Evolutionary conservation across 2,113 vertebrate species (phyloP).

Genomic region (Rhagologus leucostigma): DNA sequence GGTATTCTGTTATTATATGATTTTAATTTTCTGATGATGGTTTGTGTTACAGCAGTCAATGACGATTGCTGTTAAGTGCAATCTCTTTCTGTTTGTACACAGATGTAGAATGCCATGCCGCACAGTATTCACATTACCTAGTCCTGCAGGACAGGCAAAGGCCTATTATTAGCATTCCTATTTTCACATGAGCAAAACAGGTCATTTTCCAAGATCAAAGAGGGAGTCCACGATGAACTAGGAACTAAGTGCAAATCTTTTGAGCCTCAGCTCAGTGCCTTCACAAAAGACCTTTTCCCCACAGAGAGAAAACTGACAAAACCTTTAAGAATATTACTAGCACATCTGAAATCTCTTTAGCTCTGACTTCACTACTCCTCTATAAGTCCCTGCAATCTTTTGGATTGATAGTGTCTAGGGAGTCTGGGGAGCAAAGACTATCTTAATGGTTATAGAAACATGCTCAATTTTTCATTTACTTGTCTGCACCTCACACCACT

Average conservation of each 20-base stretch:
- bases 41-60: background rate
- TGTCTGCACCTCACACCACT: background rate
- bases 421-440: background rate
- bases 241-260: background rate
- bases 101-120: background rate
- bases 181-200: background rate
- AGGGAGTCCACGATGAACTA: background rate
- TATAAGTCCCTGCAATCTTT: background rate
- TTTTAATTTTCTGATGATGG: background rate
- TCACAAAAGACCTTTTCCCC: constrained; percentile 1
- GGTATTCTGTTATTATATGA: background rate
- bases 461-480: background rate
- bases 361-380: background rate
- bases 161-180: background rate
- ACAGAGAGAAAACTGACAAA: constrained; percentile 6
- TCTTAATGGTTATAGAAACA: background rate
- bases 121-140: background rate
- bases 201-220: background rate
- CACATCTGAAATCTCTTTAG: background rate
- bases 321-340: constrained; percentile 1
- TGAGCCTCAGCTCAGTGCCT: background rate
- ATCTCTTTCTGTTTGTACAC: background rate
- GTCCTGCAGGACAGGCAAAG: background rate
- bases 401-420: background rate
- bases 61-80: background rate